Percentiles rank a stretch among this genome's conserved stretches.
Conservation (phyloP, 2,888 invertebrate genomes). For the Acanthosepion pharaonis region DNA sequence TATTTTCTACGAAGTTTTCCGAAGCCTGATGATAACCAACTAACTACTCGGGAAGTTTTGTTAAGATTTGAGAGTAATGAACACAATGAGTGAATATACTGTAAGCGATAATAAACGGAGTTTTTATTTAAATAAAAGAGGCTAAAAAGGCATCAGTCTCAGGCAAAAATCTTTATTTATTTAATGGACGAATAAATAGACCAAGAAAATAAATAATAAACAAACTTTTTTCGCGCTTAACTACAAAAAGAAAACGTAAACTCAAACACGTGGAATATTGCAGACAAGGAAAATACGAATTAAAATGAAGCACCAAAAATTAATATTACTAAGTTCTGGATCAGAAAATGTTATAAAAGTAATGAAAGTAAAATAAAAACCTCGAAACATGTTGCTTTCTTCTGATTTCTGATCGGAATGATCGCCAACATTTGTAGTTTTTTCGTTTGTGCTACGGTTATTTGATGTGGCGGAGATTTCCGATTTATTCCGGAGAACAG, state of each 20-base stretch:
- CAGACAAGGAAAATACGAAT: neutral
- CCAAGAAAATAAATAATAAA: neutral
- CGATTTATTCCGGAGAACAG: neutral
- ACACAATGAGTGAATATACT: too few species aligned
- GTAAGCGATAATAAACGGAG: too few species aligned
- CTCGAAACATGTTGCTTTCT: neutral
- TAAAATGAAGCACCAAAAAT: neutral
- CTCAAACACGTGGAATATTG: neutral
- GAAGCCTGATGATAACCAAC: too few species aligned
- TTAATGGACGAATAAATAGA: too few species aligned
- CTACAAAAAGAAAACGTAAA: neutral
- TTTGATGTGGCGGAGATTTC: neutral
- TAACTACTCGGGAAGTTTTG: too few species aligned
- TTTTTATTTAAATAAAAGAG: too few species aligned
- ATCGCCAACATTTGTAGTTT: slow-evolving; percentile 6
- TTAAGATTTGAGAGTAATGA: too few species aligned
- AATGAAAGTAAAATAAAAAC: neutral
- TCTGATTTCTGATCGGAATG: neutral
- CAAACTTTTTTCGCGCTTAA: neutral
- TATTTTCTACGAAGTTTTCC: too few species aligned
- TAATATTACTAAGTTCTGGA: too few species aligned
- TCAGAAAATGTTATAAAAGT: too few species aligned
- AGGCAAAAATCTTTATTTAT: too few species aligned
- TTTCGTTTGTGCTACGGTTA: neutral
- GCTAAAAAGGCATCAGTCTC: too few species aligned